Percentiles rank a stretch among this genome's conserved stretches.
These are phyloP conservation scores for Sinocyclocheilus rhinocerous DNA, from an alignment of 2,113 vertebrate genomes.

Conservation along the genomic window DNA sequence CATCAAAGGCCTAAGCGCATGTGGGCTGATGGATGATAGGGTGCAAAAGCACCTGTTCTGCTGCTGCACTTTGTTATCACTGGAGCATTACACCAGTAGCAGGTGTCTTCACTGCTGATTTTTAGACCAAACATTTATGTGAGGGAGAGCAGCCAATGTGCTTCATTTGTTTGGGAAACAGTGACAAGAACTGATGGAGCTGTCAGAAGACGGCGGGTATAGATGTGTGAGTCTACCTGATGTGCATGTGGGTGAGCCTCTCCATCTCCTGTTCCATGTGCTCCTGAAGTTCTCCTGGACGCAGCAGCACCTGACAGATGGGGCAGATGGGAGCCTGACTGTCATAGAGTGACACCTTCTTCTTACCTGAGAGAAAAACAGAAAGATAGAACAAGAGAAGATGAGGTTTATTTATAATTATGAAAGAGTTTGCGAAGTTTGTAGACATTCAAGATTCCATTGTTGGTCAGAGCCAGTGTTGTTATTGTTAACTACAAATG, in stretches of 20 bases:
- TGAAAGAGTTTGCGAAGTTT: background rate
- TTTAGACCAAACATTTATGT: background rate
- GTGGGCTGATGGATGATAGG: constrained; percentile 40
- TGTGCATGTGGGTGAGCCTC: constrained; percentile 87
- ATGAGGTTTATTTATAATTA: background rate
- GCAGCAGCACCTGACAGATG: constrained; percentile 95
- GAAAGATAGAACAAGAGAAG: constrained; percentile 58
- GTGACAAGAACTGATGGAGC: constrained; percentile 37
- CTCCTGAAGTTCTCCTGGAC: constrained; percentile 94
- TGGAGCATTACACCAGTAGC: constrained; percentile 15
- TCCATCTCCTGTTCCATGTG: constrained; percentile 99
- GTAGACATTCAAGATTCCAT: background rate
- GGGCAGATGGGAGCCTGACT: constrained; percentile 97
- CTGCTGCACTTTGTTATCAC: constrained; percentile 1
- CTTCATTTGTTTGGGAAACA: constrained; percentile 3
- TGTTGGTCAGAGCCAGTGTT: background rate
- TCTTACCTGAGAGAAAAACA: constrained; percentile 85
- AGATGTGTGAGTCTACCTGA: constrained; percentile 78
- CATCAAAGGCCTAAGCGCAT: constrained; percentile 2
- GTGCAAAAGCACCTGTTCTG: background rate
- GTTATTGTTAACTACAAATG: background rate
- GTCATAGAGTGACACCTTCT: constrained; percentile 93
- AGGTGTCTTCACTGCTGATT: constrained; percentile 1
- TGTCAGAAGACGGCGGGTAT: constrained; percentile 13
- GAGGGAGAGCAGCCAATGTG: constrained; percentile 16